A percentile compares a stretch with the other conserved stretches of the same genome.
These are phyloP conservation scores for Temnopleurus reevesii DNA, from an alignment of 53 echinoderm and acorn worm species.

Conservation along the genomic window DNA sequence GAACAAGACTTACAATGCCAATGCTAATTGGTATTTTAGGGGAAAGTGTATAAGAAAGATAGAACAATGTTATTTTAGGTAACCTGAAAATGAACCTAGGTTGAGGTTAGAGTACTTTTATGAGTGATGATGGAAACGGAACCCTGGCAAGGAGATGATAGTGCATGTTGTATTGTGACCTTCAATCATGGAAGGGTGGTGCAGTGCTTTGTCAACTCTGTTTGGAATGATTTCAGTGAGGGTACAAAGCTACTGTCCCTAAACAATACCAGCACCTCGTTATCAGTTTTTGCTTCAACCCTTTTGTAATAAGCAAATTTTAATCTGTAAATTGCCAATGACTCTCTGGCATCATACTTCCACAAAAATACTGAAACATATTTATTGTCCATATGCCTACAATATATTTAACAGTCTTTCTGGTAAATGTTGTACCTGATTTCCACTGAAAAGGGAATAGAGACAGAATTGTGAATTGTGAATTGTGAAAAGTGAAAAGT, in stretches of 20 bases:
- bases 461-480: too few species aligned
- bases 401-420: too few species aligned
- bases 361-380: too few species aligned
- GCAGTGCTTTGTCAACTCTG: constrained; percentile 2
- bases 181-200: constrained; percentile 20
- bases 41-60: background rate
- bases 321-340: too few species aligned
- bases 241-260: constrained; percentile 1
- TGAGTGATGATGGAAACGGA: constrained; percentile 1
- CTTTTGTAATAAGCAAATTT: background rate
- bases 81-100: constrained; percentile 1
- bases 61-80: background rate
- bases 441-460: too few species aligned
- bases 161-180: background rate
- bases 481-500: too few species aligned
- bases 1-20: background rate
- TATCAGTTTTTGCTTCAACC: background rate
- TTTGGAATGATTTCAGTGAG: constrained; percentile 16
- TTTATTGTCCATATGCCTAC: too few species aligned
- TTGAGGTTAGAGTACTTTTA: constrained; percentile 31
- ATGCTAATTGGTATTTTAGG: background rate
- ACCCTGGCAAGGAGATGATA: constrained; percentile 17
- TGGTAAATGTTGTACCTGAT: too few species aligned
- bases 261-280: background rate
- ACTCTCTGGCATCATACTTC: too few species aligned